These are phyloP conservation scores for Baryphthengus martii DNA, from an alignment of 2,113 vertebrate genomes.

Conservation along the genomic window DNA sequence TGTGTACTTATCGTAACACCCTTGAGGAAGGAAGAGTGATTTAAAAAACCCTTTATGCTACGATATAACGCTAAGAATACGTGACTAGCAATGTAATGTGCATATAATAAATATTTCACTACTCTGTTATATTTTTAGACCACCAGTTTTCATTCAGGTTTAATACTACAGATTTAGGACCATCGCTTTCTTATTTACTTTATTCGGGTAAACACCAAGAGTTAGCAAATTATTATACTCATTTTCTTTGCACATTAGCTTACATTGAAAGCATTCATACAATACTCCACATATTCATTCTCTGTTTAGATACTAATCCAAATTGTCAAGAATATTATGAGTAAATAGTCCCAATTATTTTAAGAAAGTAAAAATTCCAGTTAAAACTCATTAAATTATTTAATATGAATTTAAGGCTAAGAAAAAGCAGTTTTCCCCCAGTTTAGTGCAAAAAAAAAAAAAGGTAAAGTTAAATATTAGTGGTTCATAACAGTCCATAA, in stretches of 20 bases:
- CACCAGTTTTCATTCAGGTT: neutral
- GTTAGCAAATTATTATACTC: fast-evolving
- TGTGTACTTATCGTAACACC: neutral
- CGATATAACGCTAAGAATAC: neutral
- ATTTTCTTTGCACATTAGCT: neutral
- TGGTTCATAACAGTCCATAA: neutral
- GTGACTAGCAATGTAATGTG: fast-evolving
- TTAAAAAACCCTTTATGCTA: neutral
- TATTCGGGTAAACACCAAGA: neutral
- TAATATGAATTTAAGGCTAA: neutral
- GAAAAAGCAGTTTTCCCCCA: neutral
- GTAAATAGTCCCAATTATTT: neutral
- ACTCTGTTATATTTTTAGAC: neutral
- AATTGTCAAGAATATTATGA: neutral
- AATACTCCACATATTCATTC: neutral
- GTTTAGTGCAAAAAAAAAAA: neutral
- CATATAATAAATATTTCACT: neutral
- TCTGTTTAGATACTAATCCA: neutral
- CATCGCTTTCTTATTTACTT: neutral
- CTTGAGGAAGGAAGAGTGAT: neutral
- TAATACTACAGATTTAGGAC: neutral
- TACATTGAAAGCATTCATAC: neutral
- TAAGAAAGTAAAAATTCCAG: neutral
- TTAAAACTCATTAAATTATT: neutral
- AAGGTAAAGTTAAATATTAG: neutral